phyloP scores from a whole-genome alignment of 2,797 vertebrate genomes.

The Danio tinwini region DNA sequence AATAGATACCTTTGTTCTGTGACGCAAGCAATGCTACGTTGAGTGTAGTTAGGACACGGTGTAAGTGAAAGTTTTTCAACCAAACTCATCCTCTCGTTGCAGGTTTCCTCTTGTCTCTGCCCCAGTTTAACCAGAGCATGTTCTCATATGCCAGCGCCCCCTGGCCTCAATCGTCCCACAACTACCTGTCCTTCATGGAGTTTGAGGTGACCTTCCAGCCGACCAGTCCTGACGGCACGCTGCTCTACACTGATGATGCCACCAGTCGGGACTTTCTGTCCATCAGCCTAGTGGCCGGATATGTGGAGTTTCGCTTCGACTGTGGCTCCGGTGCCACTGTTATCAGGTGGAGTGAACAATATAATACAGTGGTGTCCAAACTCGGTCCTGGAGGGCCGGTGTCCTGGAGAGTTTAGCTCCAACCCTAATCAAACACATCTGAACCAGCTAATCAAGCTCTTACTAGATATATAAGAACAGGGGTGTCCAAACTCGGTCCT shows the following conservation, averaged over 20 bases:
- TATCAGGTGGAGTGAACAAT: constrained; percentile 80
- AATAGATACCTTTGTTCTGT: too few relatives aligned
- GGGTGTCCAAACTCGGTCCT: too few relatives aligned
- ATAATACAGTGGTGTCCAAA: neutral
- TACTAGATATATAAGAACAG: too few relatives aligned
- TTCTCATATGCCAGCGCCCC: constrained; percentile 84
- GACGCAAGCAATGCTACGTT: too few relatives aligned
- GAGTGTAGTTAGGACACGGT: too few relatives aligned
- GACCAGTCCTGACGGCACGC: constrained; percentile 79
- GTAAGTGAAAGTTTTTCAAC: too few relatives aligned
- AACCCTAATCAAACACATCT: too few relatives aligned
- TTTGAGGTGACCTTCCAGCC: constrained; percentile 91
- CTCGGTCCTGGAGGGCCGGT: too few relatives aligned
- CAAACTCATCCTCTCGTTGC: constrained; percentile 34
- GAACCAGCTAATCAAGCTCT: too few relatives aligned
- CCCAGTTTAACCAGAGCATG: constrained; percentile 89
- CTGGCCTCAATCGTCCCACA: constrained; percentile 89
- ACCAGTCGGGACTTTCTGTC: constrained; percentile 91
- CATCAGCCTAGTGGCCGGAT: constrained; percentile 83
- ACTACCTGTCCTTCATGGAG: constrained; percentile 95
- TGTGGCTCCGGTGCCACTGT: constrained; percentile 91
- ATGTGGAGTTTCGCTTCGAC: constrained; percentile 93
- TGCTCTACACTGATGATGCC: constrained; percentile 91
- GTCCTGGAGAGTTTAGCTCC: too few relatives aligned
- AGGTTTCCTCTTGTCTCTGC: constrained; percentile 88